A percentile compares a stretch with the other conserved stretches of the same genome.
Evolutionary conservation across 2,113 vertebrate species (phyloP).

Genomic region (Heloderma charlesbogerti): DNA sequence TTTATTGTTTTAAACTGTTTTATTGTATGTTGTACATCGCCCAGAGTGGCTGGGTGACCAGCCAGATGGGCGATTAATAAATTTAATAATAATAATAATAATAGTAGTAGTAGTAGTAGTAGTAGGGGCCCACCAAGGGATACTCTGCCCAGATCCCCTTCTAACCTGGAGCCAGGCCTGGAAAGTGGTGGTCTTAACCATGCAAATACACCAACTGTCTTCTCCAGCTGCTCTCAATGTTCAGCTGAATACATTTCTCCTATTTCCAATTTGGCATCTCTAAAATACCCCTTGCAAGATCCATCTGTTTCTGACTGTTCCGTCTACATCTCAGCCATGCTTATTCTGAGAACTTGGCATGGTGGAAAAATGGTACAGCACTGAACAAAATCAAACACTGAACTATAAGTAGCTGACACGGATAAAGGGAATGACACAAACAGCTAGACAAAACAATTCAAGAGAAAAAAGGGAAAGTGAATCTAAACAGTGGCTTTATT

Average conservation of each 20-base stretch:
- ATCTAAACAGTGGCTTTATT: conserved; percentile 21
- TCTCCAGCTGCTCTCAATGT: background rate
- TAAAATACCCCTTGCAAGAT: conserved; percentile 49
- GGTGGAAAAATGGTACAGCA: conserved; percentile 26
- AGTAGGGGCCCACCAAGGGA: no score
- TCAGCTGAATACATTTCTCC: background rate
- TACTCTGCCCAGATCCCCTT: no score
- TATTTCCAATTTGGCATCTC: conserved; percentile 45
- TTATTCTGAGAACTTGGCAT: conserved; percentile 55
- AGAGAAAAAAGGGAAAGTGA: conserved; percentile 33
- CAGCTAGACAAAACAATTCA: conserved; percentile 17
- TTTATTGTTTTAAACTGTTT: no score
- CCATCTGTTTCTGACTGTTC: conserved; percentile 59
- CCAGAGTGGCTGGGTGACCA: no score
- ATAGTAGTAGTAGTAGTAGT: no score
- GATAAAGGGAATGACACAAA: conserved; percentile 62
- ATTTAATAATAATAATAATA: no score
- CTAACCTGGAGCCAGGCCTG: background rate
- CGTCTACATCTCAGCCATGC: conserved; percentile 12
- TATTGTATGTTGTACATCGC: no score
- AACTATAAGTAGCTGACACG: conserved; percentile 12
- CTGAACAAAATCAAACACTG: conserved; percentile 41
- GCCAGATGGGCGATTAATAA: no score
- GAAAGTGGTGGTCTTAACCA: background rate
- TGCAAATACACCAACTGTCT: background rate